These are phyloP conservation scores for Acanthosoma haemorrhoidale DNA, from an alignment of 2,888 invertebrate species.

Conservation along the genomic window DNA sequence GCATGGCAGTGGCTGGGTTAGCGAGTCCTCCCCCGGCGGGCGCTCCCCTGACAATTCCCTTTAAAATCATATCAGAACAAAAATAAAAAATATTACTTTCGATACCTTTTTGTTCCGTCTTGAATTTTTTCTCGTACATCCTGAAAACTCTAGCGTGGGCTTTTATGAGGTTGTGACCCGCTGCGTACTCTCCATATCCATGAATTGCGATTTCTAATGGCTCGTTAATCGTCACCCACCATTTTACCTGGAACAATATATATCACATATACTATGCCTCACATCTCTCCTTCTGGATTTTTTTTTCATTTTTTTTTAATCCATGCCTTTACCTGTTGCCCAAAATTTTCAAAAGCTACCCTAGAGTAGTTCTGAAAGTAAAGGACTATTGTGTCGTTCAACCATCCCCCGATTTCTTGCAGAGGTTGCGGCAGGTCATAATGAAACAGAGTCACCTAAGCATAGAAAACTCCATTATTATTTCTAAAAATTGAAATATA, in stretches of 20 bases:
- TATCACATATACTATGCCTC: no score
- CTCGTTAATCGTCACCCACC: conserved; percentile 67
- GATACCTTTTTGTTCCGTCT: conserved; percentile 52
- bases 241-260: conserved; percentile 45
- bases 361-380: conserved; percentile 60
- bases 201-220: conserved; percentile 48
- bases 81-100: no score
- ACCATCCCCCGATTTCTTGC: conserved; percentile 59
- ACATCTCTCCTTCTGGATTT: no score
- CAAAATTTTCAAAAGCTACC: conserved; percentile 52
- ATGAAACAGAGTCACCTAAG: conserved; percentile 50
- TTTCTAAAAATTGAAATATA: background rate
- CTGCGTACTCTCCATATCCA: conserved; percentile 57
- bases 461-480: background rate
- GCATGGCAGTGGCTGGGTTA: no score
- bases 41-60: no score
- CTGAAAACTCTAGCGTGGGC: conserved; percentile 62
- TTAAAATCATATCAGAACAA: no score
- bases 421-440: conserved; percentile 58
- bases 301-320: no score
- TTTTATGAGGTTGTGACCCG: conserved; percentile 57
- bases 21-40: no score
- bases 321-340: conserved; percentile 49
- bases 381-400: conserved; percentile 59
- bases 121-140: conserved; percentile 56